These are phyloP conservation scores for Oryctes rhinoceros DNA, from an alignment of 1,140 invertebrate species.

Conservation along the genomic window DNA sequence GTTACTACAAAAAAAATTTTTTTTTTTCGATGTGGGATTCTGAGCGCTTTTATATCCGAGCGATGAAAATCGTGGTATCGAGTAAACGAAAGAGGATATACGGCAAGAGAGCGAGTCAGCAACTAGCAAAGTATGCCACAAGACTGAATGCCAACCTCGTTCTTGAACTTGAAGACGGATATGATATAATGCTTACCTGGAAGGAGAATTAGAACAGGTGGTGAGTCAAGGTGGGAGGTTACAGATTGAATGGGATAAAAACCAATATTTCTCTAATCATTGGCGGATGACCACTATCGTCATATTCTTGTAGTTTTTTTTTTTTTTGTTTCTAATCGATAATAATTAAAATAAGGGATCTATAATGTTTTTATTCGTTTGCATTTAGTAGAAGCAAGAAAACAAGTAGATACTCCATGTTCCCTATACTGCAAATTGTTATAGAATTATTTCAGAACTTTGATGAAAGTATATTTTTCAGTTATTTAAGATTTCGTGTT, in stretches of 20 bases:
- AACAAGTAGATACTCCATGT: no score
- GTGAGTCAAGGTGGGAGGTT: conserved; percentile 28
- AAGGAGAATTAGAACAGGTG: conserved; percentile 45
- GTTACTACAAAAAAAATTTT: conserved; percentile 14
- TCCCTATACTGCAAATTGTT: no score
- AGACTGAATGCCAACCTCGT: conserved; percentile 39
- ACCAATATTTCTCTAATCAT: neutral
- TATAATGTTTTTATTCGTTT: no score
- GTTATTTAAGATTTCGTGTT: no score
- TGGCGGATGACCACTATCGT: neutral
- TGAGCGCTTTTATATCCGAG: conserved; percentile 11
- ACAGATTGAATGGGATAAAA: neutral
- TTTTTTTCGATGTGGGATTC: neutral
- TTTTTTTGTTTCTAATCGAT: no score
- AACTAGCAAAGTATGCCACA: conserved; percentile 42
- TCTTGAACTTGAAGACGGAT: conserved; percentile 44
- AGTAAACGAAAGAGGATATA: neutral
- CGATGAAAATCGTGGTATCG: neutral
- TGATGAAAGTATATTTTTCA: no score
- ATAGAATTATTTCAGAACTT: no score
- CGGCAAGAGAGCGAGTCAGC: neutral
- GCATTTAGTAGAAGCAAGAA: no score
- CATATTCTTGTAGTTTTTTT: no score
- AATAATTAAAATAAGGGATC: no score
- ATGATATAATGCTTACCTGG: conserved; percentile 44